Evolutionary conservation across 2,888 invertebrate species (phyloP), one percentile per base, ranked within the genome.

Genomic region (Steromphala cineraria): DNA sequence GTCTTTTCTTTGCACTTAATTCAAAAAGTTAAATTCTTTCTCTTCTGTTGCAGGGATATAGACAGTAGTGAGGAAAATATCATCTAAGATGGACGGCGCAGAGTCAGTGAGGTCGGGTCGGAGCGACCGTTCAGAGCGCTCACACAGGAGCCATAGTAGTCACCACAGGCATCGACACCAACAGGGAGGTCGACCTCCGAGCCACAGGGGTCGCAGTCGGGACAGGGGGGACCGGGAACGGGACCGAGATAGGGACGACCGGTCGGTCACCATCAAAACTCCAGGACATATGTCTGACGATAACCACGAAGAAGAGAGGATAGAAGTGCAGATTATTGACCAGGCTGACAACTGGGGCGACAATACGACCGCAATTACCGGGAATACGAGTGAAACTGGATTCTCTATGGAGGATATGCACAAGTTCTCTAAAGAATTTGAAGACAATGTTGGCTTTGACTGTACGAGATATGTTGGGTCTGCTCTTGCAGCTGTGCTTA

Each of bases 311-410:
- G 92, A 93, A 71, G 92, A 92, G 83, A 87, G 91, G 71, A 98
- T 98, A 75, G 98, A 98, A 94, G 98, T 98, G 53, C 98, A 98
- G 94, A 98, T 98, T 87, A 94, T 98, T 81, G 98, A 98, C 4
- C 97, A 98, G 94, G 99, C 99, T 94, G 99, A 99, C 91, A 98
- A 98, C 93, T 99, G 99, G 99, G 98, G 98, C n/a, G 99, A 99
- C 93, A 98, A 98, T 90, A 98, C 98, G 0, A 99, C 99, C 0
- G 98, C 98, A 0, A 96, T 99, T 52, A 99, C 99, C 0, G 98
- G 98, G 13, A 98, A 98, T 91, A 98, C 98, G 0, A 98, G 98
- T 0, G 99, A 98, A 92, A 97, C 98, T 89, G 98, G 98, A 3
- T 97, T 97, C 88, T 98, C 98, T 0, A 96, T 97, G 93, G 98